Percentiles rank a stretch among this genome's conserved stretches.
These are phyloP conservation scores for Catamblyrhynchus diadema DNA, from an alignment of 2,797 vertebrate species.

Conservation along the genomic window DNA sequence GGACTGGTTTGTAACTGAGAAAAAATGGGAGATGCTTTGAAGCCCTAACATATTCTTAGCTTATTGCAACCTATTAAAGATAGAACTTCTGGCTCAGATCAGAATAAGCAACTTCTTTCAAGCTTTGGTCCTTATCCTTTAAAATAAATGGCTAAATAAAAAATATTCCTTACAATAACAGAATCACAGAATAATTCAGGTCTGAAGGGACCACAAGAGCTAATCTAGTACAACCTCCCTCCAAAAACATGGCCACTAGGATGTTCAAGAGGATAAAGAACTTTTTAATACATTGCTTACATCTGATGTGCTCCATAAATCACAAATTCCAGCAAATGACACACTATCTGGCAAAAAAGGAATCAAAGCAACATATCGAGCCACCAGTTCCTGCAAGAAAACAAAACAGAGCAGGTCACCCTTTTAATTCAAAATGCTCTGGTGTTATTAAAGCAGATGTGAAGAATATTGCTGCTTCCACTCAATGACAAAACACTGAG, in stretches of 20 bases:
- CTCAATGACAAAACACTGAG: not conserved
- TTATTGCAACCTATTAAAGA: not conserved
- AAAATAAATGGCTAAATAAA: not conserved
- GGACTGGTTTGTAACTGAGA: not conserved
- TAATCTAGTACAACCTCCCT: not conserved
- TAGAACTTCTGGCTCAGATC: not conserved
- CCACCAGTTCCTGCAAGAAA: conserved; percentile 82
- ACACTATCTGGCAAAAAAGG: conserved; percentile 91
- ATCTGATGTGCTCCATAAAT: conserved; percentile 94
- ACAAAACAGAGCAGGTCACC: not conserved
- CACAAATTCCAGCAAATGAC: conserved; percentile 88
- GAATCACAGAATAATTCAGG: not conserved
- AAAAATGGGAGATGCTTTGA: not conserved
- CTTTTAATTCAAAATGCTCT: not conserved
- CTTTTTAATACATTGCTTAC: conserved; percentile 76
- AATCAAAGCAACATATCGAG: conserved; percentile 89
- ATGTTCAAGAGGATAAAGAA: not conserved
- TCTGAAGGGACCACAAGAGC: not conserved
- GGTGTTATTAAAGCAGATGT: not conserved
- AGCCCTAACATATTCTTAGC: not conserved
- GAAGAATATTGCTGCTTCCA: not conserved
- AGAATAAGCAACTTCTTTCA: not conserved
- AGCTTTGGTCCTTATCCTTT: not conserved
- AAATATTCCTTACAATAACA: not conserved
- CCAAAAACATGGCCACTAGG: not conserved